A percentile compares a stretch with the other conserved stretches of the same genome.
phyloP scores from a whole-genome alignment of 2,113 vertebrate genomes.

The Festucalex cinctus region DNA sequence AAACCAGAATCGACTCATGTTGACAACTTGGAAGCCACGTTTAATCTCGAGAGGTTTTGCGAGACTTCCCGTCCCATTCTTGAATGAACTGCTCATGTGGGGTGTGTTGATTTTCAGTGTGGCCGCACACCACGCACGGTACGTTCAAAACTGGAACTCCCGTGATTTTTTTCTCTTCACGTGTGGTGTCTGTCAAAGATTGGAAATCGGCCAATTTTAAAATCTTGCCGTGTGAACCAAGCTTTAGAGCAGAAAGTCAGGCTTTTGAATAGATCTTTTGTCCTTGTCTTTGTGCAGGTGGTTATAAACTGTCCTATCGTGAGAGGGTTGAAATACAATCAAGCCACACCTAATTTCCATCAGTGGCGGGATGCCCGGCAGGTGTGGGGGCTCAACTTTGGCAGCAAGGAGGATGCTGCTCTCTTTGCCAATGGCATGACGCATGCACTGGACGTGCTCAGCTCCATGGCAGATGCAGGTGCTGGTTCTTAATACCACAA shows the following conservation, averaged over 20 bases:
- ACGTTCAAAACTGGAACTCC: no score
- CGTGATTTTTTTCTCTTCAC: no score
- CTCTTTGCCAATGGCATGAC: conserved; percentile 79
- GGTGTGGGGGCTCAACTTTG: conserved; percentile 92
- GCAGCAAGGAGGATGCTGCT: conserved; percentile 82
- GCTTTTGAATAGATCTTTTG: not conserved
- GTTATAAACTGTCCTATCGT: conserved; percentile 87
- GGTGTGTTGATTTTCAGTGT: no score
- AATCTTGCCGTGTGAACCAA: no score
- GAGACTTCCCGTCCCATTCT: no score
- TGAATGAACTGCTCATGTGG: no score
- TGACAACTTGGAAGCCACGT: no score
- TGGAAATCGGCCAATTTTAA: no score
- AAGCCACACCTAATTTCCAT: conserved; percentile 89
- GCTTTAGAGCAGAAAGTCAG: not conserved
- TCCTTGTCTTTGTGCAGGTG: conserved; percentile 67
- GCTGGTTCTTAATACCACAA: not conserved
- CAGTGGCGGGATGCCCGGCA: conserved; percentile 89
- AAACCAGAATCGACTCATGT: no score
- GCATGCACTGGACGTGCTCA: conserved; percentile 74
- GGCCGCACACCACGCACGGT: no score
- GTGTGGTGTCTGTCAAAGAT: no score
- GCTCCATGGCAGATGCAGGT: conserved; percentile 69
- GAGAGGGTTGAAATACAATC: conserved; percentile 88
- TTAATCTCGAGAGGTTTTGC: no score